Evolutionary conservation across 1,140 invertebrate species (phyloP).

Genomic region (Hypsibius dujardini): DNA sequence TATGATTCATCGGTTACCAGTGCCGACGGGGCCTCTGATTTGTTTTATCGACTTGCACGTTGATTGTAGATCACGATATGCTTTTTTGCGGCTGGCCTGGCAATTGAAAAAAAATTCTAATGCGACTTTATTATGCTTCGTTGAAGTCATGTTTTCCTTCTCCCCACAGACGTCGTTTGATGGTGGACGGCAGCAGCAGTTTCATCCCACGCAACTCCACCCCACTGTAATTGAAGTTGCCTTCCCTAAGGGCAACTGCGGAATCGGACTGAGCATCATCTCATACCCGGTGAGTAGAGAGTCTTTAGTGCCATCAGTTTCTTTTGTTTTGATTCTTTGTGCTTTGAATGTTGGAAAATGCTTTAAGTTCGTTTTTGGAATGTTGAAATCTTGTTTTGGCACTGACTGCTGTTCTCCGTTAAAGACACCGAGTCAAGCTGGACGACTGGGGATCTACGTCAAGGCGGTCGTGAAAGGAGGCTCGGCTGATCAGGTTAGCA

Average conservation of each 20-base stretch:
- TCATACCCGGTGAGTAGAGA: conserved; percentile 30
- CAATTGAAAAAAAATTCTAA: too few relatives aligned
- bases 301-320: not conserved
- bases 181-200: not conserved
- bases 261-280: conserved; percentile 34
- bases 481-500: conserved; percentile 67
- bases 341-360: too few relatives aligned
- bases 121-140: too few relatives aligned
- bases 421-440: conserved; percentile 25
- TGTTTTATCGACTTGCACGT: not conserved
- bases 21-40: not conserved
- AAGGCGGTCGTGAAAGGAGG: conserved; percentile 90
- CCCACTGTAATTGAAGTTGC: conserved; percentile 30
- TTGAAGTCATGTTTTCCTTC: not conserved
- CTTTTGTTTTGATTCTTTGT: conserved; percentile 20
- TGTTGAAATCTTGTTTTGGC: too few relatives aligned
- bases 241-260: conserved; percentile 33
- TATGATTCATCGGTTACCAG: not conserved
- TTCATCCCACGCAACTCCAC: conserved; percentile 13
- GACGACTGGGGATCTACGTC: conserved; percentile 83
- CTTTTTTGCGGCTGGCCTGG: too few relatives aligned
- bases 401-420: too few relatives aligned
- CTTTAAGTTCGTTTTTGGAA: too few relatives aligned
- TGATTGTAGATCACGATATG: not conserved
- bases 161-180: conserved; percentile 11